Evolutionary conservation across 2,113 vertebrate species (phyloP).

Genomic region (Zootoca vivipara): DNA sequence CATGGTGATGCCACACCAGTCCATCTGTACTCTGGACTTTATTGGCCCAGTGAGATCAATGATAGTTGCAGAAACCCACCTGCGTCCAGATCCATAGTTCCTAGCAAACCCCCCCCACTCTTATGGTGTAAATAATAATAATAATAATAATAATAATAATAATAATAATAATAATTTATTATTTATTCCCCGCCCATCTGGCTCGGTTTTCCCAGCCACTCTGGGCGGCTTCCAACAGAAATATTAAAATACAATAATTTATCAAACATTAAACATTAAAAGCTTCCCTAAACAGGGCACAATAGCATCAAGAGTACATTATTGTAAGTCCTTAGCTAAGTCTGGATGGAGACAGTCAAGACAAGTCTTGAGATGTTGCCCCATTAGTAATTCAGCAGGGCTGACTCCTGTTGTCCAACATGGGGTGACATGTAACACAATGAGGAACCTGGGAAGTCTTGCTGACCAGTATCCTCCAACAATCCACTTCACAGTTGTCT

Average conservation of each 20-base stretch:
- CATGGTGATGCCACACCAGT: neutral
- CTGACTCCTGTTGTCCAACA: neutral
- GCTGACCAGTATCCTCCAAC: too few relatives aligned
- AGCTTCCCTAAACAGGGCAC: too few relatives aligned
- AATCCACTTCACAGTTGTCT: neutral
- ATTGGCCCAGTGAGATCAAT: too few relatives aligned
- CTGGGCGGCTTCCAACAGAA: too few relatives aligned
- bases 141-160: too few relatives aligned
- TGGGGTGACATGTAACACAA: neutral
- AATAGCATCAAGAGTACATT: neutral
- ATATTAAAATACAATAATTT: too few relatives aligned
- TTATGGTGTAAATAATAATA: too few relatives aligned
- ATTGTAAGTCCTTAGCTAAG: neutral
- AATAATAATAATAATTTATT: too few relatives aligned
- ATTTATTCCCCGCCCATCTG: too few relatives aligned
- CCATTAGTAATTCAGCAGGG: neutral
- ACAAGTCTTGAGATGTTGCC: neutral
- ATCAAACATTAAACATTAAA: too few relatives aligned
- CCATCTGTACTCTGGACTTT: neutral
- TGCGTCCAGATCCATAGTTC: neutral
- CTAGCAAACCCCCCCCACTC: neutral
- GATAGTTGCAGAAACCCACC: neutral
- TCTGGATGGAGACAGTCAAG: neutral
- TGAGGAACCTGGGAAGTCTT: neutral
- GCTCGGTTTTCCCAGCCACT: too few relatives aligned